Evolutionary conservation across 2,113 vertebrate species (phyloP), one percentile per base, ranked within the genome.

Genomic region (Nothocercus nigrocapillus): DNA sequence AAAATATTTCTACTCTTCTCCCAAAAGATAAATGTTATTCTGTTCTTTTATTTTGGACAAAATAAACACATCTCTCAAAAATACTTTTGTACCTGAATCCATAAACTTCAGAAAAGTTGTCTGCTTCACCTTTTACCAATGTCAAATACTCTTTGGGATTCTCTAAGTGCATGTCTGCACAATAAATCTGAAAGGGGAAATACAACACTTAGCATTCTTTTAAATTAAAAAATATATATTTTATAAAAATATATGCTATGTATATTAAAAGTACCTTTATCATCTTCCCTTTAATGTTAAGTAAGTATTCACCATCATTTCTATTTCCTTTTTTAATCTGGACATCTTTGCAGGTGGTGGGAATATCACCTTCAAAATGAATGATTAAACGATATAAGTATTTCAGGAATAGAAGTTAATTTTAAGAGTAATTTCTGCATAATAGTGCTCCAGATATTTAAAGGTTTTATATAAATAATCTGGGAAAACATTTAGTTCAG

Each of bases 21-120:
- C 75, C 2, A 66, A 78, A 78, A 61, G 12, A 2, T 30, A 80
- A 87, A 3, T 17, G 54, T 74, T 82, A 62, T 72, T 93, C 74
- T 82, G 45, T 40, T 88, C 1, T 40, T 86, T 88, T 47, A 32
- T 58, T 82, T 81, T 77, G 24, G 54, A 61, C 88, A 13, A 24
- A 67, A 80, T 16, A 84, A 84, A 64, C 36, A 30, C 13, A 62
- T 3, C 77, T 88, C 9, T 76, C 13, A 80, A 88, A 78, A 17
- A 1, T 22, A 44, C 7, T 54, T 95, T 79, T 42, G 7, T 98
- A 98, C 99, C 99, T 99, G 95, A 98, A 97, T 85, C 98, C 98
- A 90, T 99, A 99, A 13, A 99, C 98, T 98, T 99, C 99, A 4
- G 99, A 99, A 97, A 99, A 99, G 96, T 99, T 99, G 97, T 99